Percentiles rank a stretch among this genome's conserved stretches.
phyloP scores from a whole-genome alignment of 1,140 invertebrate species.

The Drosophila nasuta region DNA sequence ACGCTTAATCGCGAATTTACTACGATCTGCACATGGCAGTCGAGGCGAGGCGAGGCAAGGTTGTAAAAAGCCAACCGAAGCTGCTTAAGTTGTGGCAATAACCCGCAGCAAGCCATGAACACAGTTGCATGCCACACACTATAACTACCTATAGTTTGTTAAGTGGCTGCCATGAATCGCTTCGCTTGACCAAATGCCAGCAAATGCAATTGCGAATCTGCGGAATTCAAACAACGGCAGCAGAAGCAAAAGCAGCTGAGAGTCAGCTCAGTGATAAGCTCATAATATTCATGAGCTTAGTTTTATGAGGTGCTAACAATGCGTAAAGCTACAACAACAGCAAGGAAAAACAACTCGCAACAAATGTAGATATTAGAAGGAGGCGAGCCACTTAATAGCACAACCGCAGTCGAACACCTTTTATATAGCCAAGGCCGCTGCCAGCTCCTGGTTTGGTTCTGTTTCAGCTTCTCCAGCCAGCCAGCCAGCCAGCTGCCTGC shows the following conservation, averaged over 20 bases:
- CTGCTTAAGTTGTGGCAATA: slow-evolving; percentile 69
- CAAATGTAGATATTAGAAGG: slow-evolving; percentile 1
- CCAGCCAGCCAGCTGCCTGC: background rate
- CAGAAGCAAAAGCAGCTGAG: slow-evolving; percentile 4
- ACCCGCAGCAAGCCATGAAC: slow-evolving; percentile 53
- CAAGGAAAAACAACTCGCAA: background rate
- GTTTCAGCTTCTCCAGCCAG: no score
- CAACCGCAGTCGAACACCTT: slow-evolving; percentile 61
- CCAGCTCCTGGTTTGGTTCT: slow-evolving; percentile 6
- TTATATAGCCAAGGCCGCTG: slow-evolving; percentile 9
- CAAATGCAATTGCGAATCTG: slow-evolving; percentile 57
- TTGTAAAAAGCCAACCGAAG: slow-evolving; percentile 3
- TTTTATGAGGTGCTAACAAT: slow-evolving; percentile 82
- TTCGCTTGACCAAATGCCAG: slow-evolving; percentile 37
- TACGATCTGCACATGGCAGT: slow-evolving; percentile 51
- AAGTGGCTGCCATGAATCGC: background rate
- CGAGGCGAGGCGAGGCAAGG: background rate
- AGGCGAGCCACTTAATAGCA: slow-evolving; percentile 37
- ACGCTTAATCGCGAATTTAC: slow-evolving; percentile 78
- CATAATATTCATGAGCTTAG: slow-evolving; percentile 80
- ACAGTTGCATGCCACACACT: slow-evolving; percentile 1
- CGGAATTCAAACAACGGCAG: slow-evolving; percentile 36
- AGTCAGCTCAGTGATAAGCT: slow-evolving; percentile 49
- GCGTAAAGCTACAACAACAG: slow-evolving; percentile 71
- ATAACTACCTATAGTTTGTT: background rate